Conservation (phyloP, 2,113 vertebrate genomes). For the Strix aluco region DNA sequence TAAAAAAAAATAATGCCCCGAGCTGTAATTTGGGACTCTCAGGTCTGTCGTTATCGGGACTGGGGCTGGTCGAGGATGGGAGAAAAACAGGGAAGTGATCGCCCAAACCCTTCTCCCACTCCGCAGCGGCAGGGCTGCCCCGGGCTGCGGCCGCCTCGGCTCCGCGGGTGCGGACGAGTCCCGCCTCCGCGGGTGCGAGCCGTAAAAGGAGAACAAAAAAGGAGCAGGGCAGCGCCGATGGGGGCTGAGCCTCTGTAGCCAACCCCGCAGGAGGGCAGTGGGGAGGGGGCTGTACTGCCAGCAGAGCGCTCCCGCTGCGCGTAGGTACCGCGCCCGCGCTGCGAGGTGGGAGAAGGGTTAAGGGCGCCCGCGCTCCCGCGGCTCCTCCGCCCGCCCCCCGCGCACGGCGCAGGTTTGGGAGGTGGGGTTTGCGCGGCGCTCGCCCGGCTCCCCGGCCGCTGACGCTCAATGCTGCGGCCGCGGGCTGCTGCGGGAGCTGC, state of each 20-base stretch:
- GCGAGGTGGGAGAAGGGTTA: background rate
- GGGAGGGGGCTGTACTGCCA: too few relatives aligned
- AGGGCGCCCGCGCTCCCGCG: background rate
- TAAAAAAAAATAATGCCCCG: too few relatives aligned
- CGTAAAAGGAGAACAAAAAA: accelerated
- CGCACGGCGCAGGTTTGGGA: slow-evolving; percentile 9
- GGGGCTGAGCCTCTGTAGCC: background rate
- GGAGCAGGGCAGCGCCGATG: too few relatives aligned
- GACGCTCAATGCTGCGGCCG: slow-evolving; percentile 28
- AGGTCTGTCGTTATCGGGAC: accelerated
- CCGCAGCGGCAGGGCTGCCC: background rate
- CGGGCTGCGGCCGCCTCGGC: too few relatives aligned
- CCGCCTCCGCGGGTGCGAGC: background rate
- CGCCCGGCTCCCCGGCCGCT: background rate
- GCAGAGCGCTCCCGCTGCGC: background rate
- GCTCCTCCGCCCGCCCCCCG: slow-evolving; percentile 12
- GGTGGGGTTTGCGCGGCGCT: slow-evolving; percentile 44
- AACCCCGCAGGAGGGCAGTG: background rate
- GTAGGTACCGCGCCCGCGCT: background rate
- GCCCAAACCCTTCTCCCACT: too few relatives aligned
- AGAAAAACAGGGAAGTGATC: too few relatives aligned
- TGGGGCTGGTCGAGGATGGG: background rate
- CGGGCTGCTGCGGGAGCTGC: background rate
- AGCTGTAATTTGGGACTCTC: background rate
- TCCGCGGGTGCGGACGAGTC: background rate